Percentiles rank a stretch among this genome's conserved stretches.
phyloP scores from a whole-genome alignment of 2,888 invertebrate species.

The Rambutsinella grinnellia region DNA sequence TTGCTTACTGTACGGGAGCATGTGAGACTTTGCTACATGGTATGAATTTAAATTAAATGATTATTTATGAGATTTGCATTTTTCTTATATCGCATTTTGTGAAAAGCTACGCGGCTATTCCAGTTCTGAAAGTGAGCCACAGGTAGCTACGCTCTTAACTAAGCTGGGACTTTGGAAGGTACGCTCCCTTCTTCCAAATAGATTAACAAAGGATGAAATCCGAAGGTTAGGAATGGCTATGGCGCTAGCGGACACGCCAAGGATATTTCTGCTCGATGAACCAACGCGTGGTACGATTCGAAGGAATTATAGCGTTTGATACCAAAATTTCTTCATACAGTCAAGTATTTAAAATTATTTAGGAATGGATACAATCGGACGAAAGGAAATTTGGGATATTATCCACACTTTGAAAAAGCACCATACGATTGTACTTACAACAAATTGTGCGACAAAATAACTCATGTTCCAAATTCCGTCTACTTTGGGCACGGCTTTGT shows the following conservation, averaged over 20 bases:
- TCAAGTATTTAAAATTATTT: not conserved
- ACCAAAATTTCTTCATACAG: not conserved
- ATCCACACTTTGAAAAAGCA: conserved; percentile 42
- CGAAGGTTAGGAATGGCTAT: conserved; percentile 58
- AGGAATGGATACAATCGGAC: conserved; percentile 48
- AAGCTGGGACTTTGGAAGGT: conserved; percentile 50
- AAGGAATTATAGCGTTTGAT: not conserved
- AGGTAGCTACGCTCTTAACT: conserved; percentile 33
- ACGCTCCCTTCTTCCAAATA: conserved; percentile 24
- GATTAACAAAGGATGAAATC: conserved; percentile 46
- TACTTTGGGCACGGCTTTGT: too few relatives aligned
- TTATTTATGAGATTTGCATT: not conserved
- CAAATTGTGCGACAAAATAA: conserved; percentile 27
- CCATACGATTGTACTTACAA: conserved; percentile 56
- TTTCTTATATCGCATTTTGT: too few relatives aligned
- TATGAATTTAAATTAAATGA: conserved; percentile 15
- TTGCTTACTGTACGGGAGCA: conserved; percentile 60
- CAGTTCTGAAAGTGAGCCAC: conserved; percentile 28
- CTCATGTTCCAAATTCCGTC: too few relatives aligned
- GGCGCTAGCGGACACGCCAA: conserved; percentile 56
- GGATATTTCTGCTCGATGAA: conserved; percentile 59
- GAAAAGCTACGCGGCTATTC: conserved; percentile 53
- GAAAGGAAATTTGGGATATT: conserved; percentile 61
- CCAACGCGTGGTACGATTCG: conserved; percentile 35
- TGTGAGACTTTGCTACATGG: conserved; percentile 55